Evolutionary conservation across 2,888 invertebrate species (phyloP).

Genomic region (Philonicus albiceps): DNA sequence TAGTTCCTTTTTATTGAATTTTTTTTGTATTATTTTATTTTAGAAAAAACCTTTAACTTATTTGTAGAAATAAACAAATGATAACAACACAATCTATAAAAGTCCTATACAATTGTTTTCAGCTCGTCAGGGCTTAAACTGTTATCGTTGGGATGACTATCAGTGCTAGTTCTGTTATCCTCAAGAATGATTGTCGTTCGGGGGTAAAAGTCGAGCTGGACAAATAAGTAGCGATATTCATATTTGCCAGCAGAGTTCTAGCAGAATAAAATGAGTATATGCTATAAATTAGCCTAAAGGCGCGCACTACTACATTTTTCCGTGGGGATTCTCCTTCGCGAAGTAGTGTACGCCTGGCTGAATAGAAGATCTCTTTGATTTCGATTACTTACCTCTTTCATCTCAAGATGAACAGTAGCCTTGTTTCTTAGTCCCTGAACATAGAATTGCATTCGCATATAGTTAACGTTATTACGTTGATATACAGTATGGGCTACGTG

Average conservation of each 20-base stretch:
- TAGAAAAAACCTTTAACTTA: neutral
- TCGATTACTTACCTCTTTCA: conserved; percentile 74
- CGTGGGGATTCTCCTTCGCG: no score
- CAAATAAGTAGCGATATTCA: conserved; percentile 82
- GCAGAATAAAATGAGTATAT: conserved; percentile 48
- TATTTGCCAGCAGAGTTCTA: conserved; percentile 80
- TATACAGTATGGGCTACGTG: conserved; percentile 84
- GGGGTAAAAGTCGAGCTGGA: conserved; percentile 81
- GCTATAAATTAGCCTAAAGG: neutral
- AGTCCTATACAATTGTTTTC: neutral
- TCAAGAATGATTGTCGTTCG: conserved; percentile 79
- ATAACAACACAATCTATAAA: neutral
- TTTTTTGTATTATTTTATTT: no score
- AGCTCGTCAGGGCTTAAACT: neutral
- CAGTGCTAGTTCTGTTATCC: conserved; percentile 71
- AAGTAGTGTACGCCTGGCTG: no score
- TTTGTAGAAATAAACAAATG: neutral
- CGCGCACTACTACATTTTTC: no score
- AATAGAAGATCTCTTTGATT: no score
- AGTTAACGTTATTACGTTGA: conserved; percentile 76
- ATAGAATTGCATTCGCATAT: conserved; percentile 90
- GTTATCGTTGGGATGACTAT: conserved; percentile 27
- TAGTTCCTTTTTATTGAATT: neutral
- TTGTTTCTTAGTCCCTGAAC: conserved; percentile 83
- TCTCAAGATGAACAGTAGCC: conserved; percentile 86